Evolutionary conservation across 2,888 invertebrate species (phyloP), one percentile per base, ranked within the genome.

Genomic region (Ichneumoninae sp.): DNA sequence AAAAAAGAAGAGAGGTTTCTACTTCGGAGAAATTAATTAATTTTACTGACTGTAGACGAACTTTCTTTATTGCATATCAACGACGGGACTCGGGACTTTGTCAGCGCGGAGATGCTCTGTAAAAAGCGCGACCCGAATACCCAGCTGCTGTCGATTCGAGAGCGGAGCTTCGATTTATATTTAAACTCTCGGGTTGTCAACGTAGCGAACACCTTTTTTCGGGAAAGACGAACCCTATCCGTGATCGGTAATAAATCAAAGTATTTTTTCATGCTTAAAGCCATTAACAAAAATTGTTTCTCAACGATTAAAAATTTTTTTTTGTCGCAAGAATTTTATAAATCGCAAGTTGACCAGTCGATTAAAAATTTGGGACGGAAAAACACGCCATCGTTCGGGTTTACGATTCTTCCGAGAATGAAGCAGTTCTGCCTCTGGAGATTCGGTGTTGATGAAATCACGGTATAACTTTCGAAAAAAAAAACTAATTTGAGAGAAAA

Each of bases 101-200:
- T 68, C 65, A 52, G 63, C 22, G 47, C 7, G 22, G 13, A 71
- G 26, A 68, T 44, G 85, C 52, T 76, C 78, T 71, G 70, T 79
- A 82, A 82, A 82, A 84, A 85, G 52, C 65, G 3, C 75, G 82
- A 82, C 78, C 75, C 54, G 63, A 33, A 79, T 85, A 79, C 78
- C 78, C 33, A 50, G 52, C 36, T 26, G 16, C 77, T 63, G 70
- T 78, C 70, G 70, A 79, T 79, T 79, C 44, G 60, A 63, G 71
- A 68, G 36, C 60, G 8, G 60, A 82, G 81, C 79, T 82, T 85
- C 71, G 81, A 79, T 79, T 74, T 85, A 85, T 82, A 85, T 78
- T 85, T 85, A 85, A 81, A 40, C 78, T 57, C 52, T 68, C 71
- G 44, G 44, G 70, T 44, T 26, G 65, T 60, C 50, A 33, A 50